Percentiles rank a stretch among this genome's conserved stretches.
phyloP scores from a whole-genome alignment of 2,888 invertebrate genomes.

The Sarcophaga caerulescens region DNA sequence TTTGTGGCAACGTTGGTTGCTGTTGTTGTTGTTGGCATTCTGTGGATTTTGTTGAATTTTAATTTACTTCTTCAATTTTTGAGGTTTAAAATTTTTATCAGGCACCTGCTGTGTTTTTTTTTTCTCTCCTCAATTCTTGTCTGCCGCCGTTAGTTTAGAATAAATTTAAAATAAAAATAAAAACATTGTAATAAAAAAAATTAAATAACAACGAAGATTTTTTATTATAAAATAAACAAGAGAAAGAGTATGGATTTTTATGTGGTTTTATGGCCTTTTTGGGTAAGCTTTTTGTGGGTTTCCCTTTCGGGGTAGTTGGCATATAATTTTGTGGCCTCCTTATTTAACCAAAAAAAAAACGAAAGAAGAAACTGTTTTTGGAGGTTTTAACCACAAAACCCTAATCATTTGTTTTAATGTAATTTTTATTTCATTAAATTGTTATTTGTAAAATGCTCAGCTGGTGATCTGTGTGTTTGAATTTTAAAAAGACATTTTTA shows the following conservation, averaged over 20 bases:
- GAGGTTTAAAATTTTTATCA: constrained; percentile 50
- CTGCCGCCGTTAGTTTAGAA: constrained; percentile 3
- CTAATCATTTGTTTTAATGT: constrained; percentile 64
- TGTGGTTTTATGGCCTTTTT: constrained; percentile 18
- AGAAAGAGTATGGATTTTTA: constrained; percentile 32
- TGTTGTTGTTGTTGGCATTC: constrained; percentile 9
- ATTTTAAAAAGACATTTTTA: not conserved
- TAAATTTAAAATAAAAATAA: not conserved
- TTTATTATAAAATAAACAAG: constrained; percentile 35
- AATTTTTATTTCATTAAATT: constrained; percentile 58
- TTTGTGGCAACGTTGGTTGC: too few species aligned
- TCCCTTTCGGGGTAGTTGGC: constrained; percentile 51
- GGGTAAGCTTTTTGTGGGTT: not conserved
- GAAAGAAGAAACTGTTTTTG: constrained; percentile 15
- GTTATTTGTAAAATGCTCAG: constrained; percentile 57
- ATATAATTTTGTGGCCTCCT: constrained; percentile 63
- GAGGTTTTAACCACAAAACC: constrained; percentile 29
- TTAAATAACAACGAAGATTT: constrained; percentile 36
- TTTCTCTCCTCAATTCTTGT: not conserved
- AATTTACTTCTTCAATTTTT: constrained; percentile 62
- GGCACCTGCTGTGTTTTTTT: constrained; percentile 64
- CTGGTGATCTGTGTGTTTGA: constrained; percentile 48
- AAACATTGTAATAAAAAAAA: constrained; percentile 20
- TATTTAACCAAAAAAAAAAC: not conserved
- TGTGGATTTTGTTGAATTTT: constrained; percentile 66